Percentiles rank a stretch among this genome's conserved stretches.
Evolutionary conservation across 2,888 invertebrate genomes (phyloP).

Genomic region (Athrips mouffetella): DNA sequence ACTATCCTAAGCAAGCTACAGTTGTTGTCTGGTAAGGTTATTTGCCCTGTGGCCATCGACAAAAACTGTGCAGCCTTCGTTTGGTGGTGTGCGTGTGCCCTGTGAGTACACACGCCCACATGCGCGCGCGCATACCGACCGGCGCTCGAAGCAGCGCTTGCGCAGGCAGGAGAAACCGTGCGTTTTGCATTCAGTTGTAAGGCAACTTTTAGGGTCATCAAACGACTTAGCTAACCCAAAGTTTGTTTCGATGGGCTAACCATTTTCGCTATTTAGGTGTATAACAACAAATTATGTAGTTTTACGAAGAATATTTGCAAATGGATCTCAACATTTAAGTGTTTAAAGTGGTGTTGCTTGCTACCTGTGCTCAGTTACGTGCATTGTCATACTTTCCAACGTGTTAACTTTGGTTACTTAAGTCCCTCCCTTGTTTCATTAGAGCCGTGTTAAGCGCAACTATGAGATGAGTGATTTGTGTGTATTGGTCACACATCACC

Average conservation of each 20-base stretch:
- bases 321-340: not conserved
- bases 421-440: constrained; percentile 29
- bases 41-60: constrained; percentile 78
- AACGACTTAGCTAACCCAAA: constrained; percentile 62
- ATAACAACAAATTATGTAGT: no score
- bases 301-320: no score
- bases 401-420: constrained; percentile 38
- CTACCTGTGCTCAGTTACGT: not conserved
- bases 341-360: constrained; percentile 4
- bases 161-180: constrained; percentile 47
- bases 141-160: constrained; percentile 37
- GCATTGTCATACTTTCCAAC: constrained; percentile 21
- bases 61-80: constrained; percentile 72
- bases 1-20: no score
- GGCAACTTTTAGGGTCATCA: constrained; percentile 71
- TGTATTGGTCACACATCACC: constrained; percentile 23
- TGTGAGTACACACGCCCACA: constrained; percentile 43
- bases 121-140: constrained; percentile 58
- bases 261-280: constrained; percentile 29
- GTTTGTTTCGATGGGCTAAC: constrained; percentile 37
- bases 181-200: constrained; percentile 70
- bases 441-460: constrained; percentile 42
- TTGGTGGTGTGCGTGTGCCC: constrained; percentile 37
- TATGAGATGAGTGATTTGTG: constrained; percentile 39
- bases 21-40: constrained; percentile 49